These are phyloP conservation scores for Nasonia longicornis DNA, from an alignment of 1,140 invertebrate genomes.

Conservation along the genomic window DNA sequence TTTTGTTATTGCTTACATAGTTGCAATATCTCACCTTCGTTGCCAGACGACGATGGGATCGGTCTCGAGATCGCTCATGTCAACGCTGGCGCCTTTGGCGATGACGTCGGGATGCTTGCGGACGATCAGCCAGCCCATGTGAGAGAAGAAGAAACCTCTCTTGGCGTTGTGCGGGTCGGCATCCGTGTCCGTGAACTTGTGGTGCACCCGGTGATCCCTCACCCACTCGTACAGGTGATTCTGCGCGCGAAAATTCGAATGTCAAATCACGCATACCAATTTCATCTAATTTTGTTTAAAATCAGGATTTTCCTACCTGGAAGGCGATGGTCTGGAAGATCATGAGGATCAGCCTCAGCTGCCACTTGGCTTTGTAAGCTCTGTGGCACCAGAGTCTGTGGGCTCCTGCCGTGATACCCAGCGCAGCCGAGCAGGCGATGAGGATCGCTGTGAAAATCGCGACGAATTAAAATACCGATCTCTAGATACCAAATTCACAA, in stretches of 20 bases:
- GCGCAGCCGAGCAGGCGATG: constrained; percentile 65
- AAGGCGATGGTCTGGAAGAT: constrained; percentile 84
- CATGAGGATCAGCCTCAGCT: constrained; percentile 80
- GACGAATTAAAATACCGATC: not conserved
- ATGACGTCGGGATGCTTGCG: constrained; percentile 88
- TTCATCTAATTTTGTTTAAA: not conserved
- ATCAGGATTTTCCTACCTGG: constrained; percentile 71
- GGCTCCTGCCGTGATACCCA: constrained; percentile 89
- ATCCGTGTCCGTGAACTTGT: constrained; percentile 92
- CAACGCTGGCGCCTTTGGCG: constrained; percentile 81
- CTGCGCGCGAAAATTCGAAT: constrained; percentile 51
- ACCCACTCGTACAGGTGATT: constrained; percentile 83
- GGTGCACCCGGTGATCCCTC: constrained; percentile 89
- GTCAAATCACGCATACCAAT: not conserved
- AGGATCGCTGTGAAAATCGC: constrained; percentile 36
- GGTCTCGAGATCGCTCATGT: constrained; percentile 83
- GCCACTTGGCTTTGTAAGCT: constrained; percentile 88
- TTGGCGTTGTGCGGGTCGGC: constrained; percentile 91
- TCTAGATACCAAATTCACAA: not conserved
- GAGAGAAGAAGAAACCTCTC: constrained; percentile 92
- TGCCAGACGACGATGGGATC: constrained; percentile 80
- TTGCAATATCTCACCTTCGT: constrained; percentile 64
- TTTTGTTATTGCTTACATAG: not conserved
- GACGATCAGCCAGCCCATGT: constrained; percentile 92
- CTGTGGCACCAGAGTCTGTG: constrained; percentile 91